A percentile compares a stretch with the other conserved stretches of the same genome.
phyloP scores from a whole-genome alignment of 2,113 vertebrate genomes.

The Phyllostomus hastatus region DNA sequence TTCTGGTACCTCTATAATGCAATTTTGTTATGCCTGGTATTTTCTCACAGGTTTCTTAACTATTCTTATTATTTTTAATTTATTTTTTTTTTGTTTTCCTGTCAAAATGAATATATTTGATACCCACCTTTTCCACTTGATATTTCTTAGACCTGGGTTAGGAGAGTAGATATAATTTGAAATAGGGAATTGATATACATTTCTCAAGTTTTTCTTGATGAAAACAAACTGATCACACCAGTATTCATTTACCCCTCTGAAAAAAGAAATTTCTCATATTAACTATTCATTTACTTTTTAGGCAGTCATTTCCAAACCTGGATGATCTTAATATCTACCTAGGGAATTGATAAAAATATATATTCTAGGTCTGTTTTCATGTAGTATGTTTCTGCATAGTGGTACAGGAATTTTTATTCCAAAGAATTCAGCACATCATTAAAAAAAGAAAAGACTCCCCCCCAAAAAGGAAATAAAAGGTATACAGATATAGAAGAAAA shows the following conservation, averaged over 20 bases:
- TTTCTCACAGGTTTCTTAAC: neutral
- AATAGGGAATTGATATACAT: neutral
- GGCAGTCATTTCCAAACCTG: neutral
- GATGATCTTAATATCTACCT: neutral
- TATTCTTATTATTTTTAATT: neutral
- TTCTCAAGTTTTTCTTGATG: neutral
- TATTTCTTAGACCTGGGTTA: neutral
- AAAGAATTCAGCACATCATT: neutral
- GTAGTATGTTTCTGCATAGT: neutral
- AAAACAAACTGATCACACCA: neutral
- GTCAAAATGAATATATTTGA: neutral
- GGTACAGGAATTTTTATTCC: neutral
- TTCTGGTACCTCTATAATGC: neutral
- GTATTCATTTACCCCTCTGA: neutral
- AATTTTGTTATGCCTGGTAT: neutral
- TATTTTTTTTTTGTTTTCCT: neutral
- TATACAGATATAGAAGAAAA: neutral
- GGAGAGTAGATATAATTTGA: slow-evolving; percentile 4
- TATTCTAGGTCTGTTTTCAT: neutral
- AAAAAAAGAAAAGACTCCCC: neutral
- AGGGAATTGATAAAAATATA: neutral
- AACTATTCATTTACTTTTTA: neutral
- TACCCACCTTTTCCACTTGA: neutral
- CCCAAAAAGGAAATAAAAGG: neutral
- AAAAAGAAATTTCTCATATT: neutral